Conservation (phyloP, 2,113 vertebrate species). For the Melanotaenia duboulayi region DNA sequence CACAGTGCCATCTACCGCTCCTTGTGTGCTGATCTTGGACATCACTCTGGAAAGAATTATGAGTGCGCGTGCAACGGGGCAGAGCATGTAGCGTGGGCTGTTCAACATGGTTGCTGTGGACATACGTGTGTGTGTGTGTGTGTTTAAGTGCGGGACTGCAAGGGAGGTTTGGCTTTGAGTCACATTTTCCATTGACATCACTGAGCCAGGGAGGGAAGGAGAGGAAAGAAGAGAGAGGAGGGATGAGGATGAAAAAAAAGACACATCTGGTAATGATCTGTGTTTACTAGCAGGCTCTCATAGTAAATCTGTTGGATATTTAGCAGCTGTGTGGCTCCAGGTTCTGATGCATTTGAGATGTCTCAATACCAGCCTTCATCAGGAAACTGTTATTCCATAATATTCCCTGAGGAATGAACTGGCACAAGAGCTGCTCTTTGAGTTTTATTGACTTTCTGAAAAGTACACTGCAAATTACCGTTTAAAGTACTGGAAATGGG, state of each 20-base stretch:
- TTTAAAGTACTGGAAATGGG: background rate
- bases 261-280: constrained; percentile 81
- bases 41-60: constrained; percentile 35
- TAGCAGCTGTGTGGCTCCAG: constrained; percentile 57
- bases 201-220: constrained; percentile 50
- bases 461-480: background rate
- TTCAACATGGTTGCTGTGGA: constrained; percentile 37
- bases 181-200: constrained; percentile 85
- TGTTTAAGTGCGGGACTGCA: constrained; percentile 31
- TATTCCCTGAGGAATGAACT: constrained; percentile 3
- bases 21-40: constrained; percentile 26
- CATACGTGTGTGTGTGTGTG: constrained; percentile 3
- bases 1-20: constrained; percentile 72
- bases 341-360: constrained; percentile 29
- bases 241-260: constrained; percentile 7
- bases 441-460: background rate
- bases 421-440: constrained; percentile 3
- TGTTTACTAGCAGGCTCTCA: constrained; percentile 74
- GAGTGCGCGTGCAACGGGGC: background rate
- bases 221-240: constrained; percentile 4
- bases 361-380: constrained; percentile 30
- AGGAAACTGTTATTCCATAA: constrained; percentile 27
- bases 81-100: constrained; percentile 2
- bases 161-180: constrained; percentile 57
- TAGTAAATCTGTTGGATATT: constrained; percentile 71